These are phyloP conservation scores for Echinarachnius parma DNA, from an alignment of 53 echinoderm and acorn worm species.

Conservation along the genomic window DNA sequence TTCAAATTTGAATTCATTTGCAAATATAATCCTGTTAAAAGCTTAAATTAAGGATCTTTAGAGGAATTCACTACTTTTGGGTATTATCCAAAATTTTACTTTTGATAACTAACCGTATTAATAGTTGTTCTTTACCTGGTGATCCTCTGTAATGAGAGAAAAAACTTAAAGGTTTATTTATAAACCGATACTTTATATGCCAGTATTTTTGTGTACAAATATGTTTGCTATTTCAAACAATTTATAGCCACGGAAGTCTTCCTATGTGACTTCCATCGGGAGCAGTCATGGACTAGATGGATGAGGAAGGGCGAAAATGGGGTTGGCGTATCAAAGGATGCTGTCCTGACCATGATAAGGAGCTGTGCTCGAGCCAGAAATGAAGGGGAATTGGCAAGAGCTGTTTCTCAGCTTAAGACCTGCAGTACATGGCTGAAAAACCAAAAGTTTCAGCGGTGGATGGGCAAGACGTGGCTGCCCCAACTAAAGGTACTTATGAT, in stretches of 20 bases:
- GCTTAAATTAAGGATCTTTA: too few species aligned
- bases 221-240: background rate
- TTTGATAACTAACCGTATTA: too few species aligned
- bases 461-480: background rate
- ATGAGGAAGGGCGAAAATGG: constrained; percentile 29
- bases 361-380: background rate
- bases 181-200: background rate
- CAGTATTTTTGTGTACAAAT: background rate
- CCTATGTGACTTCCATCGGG: constrained; percentile 55
- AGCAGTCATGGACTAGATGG: constrained; percentile 56
- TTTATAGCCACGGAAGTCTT: constrained; percentile 10
- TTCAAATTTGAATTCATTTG: background rate
- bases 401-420: background rate
- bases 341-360: background rate
- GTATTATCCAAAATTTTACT: too few species aligned
- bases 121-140: too few species aligned
- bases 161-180: background rate
- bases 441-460: background rate
- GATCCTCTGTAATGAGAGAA: too few species aligned
- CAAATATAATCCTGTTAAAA: too few species aligned
- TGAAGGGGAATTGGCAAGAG: background rate
- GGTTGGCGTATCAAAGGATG: background rate
- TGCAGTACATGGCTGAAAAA: background rate
- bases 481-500: constrained; percentile 1
- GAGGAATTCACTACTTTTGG: too few species aligned